phyloP scores from a whole-genome alignment of 1,140 invertebrate genomes.

The Linepithema humile region DNA sequence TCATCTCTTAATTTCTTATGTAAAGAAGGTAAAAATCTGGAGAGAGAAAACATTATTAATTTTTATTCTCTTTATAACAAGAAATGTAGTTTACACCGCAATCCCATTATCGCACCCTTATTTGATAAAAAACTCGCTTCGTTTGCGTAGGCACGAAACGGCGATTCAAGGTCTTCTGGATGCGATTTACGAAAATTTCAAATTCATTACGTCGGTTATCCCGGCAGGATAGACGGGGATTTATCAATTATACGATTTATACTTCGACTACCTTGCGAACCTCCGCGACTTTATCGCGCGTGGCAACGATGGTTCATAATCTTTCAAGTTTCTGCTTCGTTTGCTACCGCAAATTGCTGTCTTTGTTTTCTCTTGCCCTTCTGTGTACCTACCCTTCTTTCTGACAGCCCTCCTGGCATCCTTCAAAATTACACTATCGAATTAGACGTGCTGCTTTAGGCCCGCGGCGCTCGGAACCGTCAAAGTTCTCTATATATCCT shows the following conservation, averaged over 20 bases:
- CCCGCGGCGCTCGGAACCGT: slow-evolving; percentile 16
- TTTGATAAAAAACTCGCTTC: slow-evolving; percentile 1
- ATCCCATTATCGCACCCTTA: neutral
- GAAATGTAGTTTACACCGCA: neutral
- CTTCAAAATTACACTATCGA: slow-evolving; percentile 31
- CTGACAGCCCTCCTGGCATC: neutral
- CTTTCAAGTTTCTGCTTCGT: slow-evolving; percentile 31
- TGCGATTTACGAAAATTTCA: slow-evolving; percentile 35
- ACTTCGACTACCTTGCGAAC: neutral
- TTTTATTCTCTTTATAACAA: neutral
- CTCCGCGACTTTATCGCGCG: slow-evolving; percentile 51
- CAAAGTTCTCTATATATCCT: slow-evolving; percentile 13
- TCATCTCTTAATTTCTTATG: neutral
- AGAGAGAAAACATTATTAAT: neutral
- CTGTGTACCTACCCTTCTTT: neutral
- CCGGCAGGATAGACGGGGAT: neutral
- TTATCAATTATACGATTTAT: slow-evolving; percentile 10
- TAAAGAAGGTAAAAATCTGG: neutral
- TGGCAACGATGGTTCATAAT: slow-evolving; percentile 17
- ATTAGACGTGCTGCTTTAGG: slow-evolving; percentile 24
- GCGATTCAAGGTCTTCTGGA: neutral
- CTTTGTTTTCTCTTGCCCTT: slow-evolving; percentile 27
- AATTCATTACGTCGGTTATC: neutral
- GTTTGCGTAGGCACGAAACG: slow-evolving; percentile 16
- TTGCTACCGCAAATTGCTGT: slow-evolving; percentile 13